Percentiles rank a stretch among this genome's conserved stretches.
phyloP scores from a whole-genome alignment of 2,797 vertebrate species.

The Chanos chanos region DNA sequence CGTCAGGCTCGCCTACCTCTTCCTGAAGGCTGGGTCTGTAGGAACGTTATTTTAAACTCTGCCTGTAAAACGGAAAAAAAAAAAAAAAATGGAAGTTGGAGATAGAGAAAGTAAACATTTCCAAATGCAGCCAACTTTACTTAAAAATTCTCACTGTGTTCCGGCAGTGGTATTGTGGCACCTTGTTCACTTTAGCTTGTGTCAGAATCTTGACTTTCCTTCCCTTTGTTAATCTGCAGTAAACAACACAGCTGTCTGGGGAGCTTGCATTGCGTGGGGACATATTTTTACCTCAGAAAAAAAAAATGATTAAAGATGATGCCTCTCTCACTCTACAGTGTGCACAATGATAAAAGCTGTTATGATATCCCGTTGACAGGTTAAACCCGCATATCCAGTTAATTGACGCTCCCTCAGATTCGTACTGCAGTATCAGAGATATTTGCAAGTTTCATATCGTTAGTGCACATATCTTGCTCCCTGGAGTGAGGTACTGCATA shows the following conservation, averaged over 20 bases:
- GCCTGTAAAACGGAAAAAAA: constrained; percentile 11
- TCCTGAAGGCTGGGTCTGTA: constrained; percentile 6
- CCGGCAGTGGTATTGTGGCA: constrained; percentile 58
- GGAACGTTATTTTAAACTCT: constrained; percentile 28
- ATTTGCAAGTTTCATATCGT: constrained; percentile 57
- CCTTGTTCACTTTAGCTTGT: constrained; percentile 66
- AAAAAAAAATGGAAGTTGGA: constrained; percentile 6
- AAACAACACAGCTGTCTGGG: constrained; percentile 78
- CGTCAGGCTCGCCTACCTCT: constrained; percentile 16
- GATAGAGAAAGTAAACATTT: constrained; percentile 41
- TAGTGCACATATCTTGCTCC: constrained; percentile 51
- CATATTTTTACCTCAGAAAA: constrained; percentile 65
- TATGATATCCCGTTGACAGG: constrained; percentile 72
- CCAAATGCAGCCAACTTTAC: constrained; percentile 41
- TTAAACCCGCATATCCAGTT: constrained; percentile 67
- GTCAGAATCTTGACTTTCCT: constrained; percentile 70
- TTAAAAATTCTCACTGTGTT: constrained; percentile 57
- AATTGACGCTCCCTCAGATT: constrained; percentile 71
- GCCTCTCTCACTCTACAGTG: constrained; percentile 61
- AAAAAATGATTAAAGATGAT: constrained; percentile 71
- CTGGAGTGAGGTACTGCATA: constrained; percentile 46
- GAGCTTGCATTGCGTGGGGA: constrained; percentile 64
- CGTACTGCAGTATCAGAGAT: constrained; percentile 55
- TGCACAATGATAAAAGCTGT: constrained; percentile 70
- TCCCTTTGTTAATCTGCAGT: constrained; percentile 79